A percentile compares a stretch with the other conserved stretches of the same genome.
Conservation (phyloP, 2,888 invertebrate species). For the Drosophila melanosoma region DNA sequence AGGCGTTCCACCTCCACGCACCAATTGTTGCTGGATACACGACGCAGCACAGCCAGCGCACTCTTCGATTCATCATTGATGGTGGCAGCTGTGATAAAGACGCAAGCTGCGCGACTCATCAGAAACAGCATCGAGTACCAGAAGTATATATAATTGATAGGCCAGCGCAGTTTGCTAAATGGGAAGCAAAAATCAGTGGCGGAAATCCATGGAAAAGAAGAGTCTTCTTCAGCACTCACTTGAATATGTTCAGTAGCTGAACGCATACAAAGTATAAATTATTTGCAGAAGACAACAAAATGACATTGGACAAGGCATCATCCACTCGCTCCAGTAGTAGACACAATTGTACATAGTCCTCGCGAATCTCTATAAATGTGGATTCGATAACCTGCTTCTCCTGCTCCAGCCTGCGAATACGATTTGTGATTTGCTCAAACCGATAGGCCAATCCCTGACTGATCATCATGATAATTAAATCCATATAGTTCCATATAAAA, state of each 20-base stretch:
- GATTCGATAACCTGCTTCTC: slow-evolving; percentile 78
- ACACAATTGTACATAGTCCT: slow-evolving; percentile 89
- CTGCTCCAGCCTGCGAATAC: slow-evolving; percentile 73
- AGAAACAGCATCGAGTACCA: slow-evolving; percentile 87
- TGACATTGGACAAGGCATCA: slow-evolving; percentile 87
- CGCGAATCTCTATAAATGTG: slow-evolving; percentile 88
- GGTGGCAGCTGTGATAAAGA: slow-evolving; percentile 86
- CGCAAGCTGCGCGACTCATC: slow-evolving; percentile 86
- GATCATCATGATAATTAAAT: slow-evolving; percentile 89
- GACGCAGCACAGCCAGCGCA: slow-evolving; percentile 85
- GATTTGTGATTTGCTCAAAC: slow-evolving; percentile 88
- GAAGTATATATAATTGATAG: slow-evolving; percentile 86
- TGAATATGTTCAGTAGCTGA: slow-evolving; percentile 87
- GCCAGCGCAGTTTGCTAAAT: slow-evolving; percentile 83
- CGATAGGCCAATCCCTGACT: slow-evolving; percentile 89
- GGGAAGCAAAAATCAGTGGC: background rate
- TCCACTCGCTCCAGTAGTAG: slow-evolving; percentile 88
- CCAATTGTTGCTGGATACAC: slow-evolving; percentile 80
- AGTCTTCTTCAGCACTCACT: slow-evolving; percentile 75
- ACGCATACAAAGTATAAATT: slow-evolving; percentile 91
- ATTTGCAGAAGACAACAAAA: slow-evolving; percentile 89
- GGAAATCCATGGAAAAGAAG: too few relatives aligned
- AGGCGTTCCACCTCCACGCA: slow-evolving; percentile 86
- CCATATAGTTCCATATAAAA: slow-evolving; percentile 91
- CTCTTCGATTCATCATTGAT: slow-evolving; percentile 87